Conservation (phyloP, 2,113 vertebrate species). For the Terrapene triunguis region DNA sequence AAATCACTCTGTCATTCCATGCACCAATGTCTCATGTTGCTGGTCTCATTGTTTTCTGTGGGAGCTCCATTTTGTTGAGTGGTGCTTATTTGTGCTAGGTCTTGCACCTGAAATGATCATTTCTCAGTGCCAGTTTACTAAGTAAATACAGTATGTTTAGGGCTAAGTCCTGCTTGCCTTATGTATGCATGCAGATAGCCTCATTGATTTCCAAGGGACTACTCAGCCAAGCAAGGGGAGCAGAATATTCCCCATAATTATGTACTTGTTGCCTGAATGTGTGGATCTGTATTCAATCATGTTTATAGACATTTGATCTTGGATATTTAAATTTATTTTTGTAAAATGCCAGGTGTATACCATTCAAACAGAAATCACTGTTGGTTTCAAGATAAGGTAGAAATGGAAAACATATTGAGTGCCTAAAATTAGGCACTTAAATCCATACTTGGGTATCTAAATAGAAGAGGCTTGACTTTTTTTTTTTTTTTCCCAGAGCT, state of each 20-base stretch:
- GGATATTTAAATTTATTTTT: background rate
- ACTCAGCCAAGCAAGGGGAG: background rate
- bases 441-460: background rate
- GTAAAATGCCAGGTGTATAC: background rate
- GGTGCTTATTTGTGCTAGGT: slow-evolving; percentile 33
- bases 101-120: slow-evolving; percentile 18
- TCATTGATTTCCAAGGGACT: slow-evolving; percentile 35
- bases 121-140: background rate
- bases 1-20: background rate
- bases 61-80: slow-evolving; percentile 72
- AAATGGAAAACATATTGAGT: background rate
- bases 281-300: background rate
- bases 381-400: background rate
- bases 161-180: slow-evolving; percentile 1
- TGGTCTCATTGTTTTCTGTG: background rate
- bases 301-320: background rate
- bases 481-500: background rate
- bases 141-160: background rate
- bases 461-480: background rate
- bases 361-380: background rate
- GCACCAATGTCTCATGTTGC: background rate
- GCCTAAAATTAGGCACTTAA: background rate
- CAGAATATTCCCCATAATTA: background rate
- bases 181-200: background rate
- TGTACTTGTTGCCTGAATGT: slow-evolving; percentile 18